Conservation (phyloP, 2,113 vertebrate species). For the Nyctereutes procyonoides region DNA sequence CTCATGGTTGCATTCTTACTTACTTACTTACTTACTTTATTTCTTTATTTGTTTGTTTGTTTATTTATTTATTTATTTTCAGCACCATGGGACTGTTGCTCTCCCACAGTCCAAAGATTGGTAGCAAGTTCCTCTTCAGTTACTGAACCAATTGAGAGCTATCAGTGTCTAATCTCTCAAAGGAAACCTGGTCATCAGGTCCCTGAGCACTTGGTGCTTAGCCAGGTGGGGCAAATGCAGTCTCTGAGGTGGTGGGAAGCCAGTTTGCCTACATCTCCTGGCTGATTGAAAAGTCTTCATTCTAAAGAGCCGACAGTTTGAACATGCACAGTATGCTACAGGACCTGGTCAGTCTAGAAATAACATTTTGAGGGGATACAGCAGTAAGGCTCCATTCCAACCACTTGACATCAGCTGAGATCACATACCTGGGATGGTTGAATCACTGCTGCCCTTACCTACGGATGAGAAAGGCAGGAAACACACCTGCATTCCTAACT, state of each 20-base stretch:
- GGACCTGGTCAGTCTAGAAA: background rate
- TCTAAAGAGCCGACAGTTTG: background rate
- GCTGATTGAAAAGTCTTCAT: background rate
- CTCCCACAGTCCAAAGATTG: background rate
- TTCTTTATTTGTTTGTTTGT: background rate
- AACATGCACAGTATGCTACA: background rate
- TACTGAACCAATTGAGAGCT: background rate
- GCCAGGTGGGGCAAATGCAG: background rate
- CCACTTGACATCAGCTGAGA: background rate
- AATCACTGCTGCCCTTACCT: background rate
- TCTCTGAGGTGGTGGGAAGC: background rate
- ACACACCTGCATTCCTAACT: background rate
- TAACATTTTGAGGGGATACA: background rate
- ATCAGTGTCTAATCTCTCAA: background rate
- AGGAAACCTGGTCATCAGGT: background rate
- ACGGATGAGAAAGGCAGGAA: background rate
- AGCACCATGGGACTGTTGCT: background rate
- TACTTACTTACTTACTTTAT: too few species aligned
- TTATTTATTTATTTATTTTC: background rate
- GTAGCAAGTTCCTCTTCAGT: background rate
- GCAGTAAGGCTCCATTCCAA: background rate
- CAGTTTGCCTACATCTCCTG: background rate
- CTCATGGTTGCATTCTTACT: background rate
- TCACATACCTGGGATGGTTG: background rate
- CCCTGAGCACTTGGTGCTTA: background rate